These are phyloP conservation scores for Siderastrea radians DNA, from an alignment of 92 coral and sea anemone genomes.

Conservation along the genomic window DNA sequence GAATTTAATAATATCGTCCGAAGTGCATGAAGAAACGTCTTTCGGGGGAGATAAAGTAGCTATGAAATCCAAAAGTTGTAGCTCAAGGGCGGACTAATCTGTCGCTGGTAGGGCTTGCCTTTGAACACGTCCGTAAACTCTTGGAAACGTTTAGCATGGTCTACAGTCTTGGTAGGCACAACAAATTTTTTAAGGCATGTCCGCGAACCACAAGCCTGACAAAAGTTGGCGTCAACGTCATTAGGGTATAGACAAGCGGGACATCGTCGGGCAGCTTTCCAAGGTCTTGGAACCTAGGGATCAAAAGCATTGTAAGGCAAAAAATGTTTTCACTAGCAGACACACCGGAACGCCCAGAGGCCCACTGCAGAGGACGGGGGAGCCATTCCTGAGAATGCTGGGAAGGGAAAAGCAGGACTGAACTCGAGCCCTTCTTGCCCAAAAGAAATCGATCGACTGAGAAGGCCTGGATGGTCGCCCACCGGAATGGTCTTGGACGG, in stretches of 20 bases:
- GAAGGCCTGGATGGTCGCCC: too few relatives aligned
- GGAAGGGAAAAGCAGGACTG: constrained; percentile 58
- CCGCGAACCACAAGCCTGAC: constrained; percentile 10
- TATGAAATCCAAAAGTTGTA: too few relatives aligned
- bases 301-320: background rate
- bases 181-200: background rate
- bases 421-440: background rate
- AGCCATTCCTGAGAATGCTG: constrained; percentile 24
- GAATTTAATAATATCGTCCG: constrained; percentile 61
- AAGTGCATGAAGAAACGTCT: background rate
- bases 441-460: too few relatives aligned
- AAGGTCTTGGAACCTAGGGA: constrained; percentile 37
- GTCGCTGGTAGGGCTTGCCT: too few relatives aligned
- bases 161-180: background rate
- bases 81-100: too few relatives aligned
- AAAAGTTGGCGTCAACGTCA: constrained; percentile 57
- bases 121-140: constrained; percentile 3
- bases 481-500: too few relatives aligned
- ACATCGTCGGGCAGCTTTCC: constrained; percentile 56
- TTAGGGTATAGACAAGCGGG: constrained; percentile 43
- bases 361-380: constrained; percentile 67
- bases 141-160: constrained; percentile 26
- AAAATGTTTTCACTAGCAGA: constrained; percentile 16
- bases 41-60: too few relatives aligned
- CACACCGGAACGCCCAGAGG: constrained; percentile 63